Percentiles rank a stretch among this genome's conserved stretches.
Conservation (phyloP, 2,888 invertebrate genomes). For the Drosophila bunnanda region DNA sequence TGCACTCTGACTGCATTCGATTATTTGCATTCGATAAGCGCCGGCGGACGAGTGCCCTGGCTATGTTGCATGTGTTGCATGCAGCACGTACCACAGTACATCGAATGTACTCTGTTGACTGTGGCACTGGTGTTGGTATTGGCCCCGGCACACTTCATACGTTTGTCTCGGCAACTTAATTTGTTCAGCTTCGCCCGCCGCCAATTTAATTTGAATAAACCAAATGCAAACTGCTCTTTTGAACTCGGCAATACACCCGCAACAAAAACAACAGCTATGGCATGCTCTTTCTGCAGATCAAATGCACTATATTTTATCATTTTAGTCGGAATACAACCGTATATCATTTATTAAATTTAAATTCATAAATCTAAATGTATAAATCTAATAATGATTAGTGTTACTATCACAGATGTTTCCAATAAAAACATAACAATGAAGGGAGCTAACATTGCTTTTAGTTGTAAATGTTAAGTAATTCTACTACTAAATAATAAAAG, state of each 20-base stretch:
- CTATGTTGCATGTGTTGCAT: slow-evolving; percentile 53
- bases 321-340: no score
- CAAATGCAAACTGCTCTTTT: slow-evolving; percentile 60
- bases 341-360: no score
- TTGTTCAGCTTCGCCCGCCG: slow-evolving; percentile 58
- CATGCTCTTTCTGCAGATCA: no score
- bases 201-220: slow-evolving; percentile 73
- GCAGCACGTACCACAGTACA: slow-evolving; percentile 20
- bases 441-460: no score
- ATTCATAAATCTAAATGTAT: no score
- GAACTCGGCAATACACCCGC: slow-evolving; percentile 51
- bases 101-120: slow-evolving; percentile 2
- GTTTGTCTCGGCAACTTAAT: slow-evolving; percentile 72
- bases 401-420: no score
- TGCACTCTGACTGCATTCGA: slow-evolving; percentile 49
- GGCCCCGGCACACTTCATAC: slow-evolving; percentile 36
- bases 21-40: slow-evolving; percentile 79
- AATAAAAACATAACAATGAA: no score
- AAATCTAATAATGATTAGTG: no score
- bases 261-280: background rate
- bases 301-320: background rate
- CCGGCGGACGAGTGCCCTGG: slow-evolving; percentile 29
- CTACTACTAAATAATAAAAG: no score
- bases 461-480: no score
- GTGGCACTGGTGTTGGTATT: background rate